These are phyloP conservation scores for Petrocephalus microphthalmus DNA, from an alignment of 2,113 vertebrate species.

Conservation along the genomic window DNA sequence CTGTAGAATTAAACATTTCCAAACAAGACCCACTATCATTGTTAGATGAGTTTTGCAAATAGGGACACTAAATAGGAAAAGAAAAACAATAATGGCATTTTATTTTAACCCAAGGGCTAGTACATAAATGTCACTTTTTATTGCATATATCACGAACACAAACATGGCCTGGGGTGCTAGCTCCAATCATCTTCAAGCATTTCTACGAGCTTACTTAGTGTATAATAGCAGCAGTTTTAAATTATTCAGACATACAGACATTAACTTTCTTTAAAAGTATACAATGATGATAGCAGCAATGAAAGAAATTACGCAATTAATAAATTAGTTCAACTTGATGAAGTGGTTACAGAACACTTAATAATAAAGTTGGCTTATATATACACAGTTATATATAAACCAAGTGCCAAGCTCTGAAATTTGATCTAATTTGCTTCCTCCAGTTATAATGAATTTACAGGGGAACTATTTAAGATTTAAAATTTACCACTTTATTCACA, in stretches of 20 bases:
- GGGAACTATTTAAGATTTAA: conserved; percentile 12
- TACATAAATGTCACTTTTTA: conserved; percentile 80
- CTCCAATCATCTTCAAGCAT: conserved; percentile 63
- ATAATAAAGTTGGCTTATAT: conserved; percentile 54
- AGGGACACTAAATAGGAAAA: background rate
- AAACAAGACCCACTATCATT: conserved; percentile 3
- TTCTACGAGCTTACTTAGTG: conserved; percentile 57
- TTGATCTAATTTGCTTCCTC: conserved; percentile 25
- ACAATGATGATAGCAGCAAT: conserved; percentile 77
- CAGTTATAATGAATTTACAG: conserved; percentile 7
- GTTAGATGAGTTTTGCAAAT: conserved; percentile 8
- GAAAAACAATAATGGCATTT: background rate
- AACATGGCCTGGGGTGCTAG: conserved; percentile 69
- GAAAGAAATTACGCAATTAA: conserved; percentile 83
- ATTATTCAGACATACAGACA: conserved; percentile 72
- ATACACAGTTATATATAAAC: conserved; percentile 43
- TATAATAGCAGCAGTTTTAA: conserved; percentile 74
- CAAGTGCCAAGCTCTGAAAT: conserved; percentile 35
- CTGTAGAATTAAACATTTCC: background rate
- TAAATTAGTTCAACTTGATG: conserved; percentile 79
- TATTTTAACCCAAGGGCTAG: conserved; percentile 19
- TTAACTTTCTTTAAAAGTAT: conserved; percentile 66
- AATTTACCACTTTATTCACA: background rate
- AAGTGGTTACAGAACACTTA: conserved; percentile 72
- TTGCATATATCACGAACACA: conserved; percentile 87